These are phyloP conservation scores for Hypselothyrea guttata DNA, from an alignment of 2,888 invertebrate species.

Conservation along the genomic window DNA sequence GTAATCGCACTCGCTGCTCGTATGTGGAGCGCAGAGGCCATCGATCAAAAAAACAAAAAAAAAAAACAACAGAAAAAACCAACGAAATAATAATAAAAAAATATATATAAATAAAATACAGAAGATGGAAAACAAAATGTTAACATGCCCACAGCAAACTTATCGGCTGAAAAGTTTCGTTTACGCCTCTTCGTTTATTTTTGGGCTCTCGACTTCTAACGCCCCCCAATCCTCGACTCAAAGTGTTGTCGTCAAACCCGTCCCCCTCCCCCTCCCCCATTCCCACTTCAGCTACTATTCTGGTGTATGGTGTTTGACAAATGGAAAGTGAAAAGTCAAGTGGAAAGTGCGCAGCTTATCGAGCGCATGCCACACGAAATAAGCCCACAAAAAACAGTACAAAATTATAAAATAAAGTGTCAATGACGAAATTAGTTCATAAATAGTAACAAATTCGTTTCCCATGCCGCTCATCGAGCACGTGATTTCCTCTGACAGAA, in stretches of 20 bases:
- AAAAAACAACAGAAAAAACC: too few relatives aligned
- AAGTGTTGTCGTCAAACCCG: constrained; percentile 1
- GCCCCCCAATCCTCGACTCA: too few relatives aligned
- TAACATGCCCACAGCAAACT: constrained; percentile 59
- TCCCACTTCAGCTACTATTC: constrained; percentile 21
- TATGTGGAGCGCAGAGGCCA: constrained; percentile 58
- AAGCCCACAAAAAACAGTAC: constrained; percentile 8
- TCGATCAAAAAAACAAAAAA: constrained; percentile 56
- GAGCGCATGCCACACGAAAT: constrained; percentile 34
- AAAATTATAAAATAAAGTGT: constrained; percentile 33
- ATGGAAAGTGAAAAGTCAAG: constrained; percentile 59
- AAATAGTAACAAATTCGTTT: constrained; percentile 36
- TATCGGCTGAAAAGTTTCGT: constrained; percentile 60
- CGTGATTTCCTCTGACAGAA: constrained; percentile 34
- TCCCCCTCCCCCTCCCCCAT: background rate
- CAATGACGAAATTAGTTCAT: constrained; percentile 58
- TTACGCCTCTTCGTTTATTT: constrained; percentile 66
- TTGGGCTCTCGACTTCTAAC: constrained; percentile 35
- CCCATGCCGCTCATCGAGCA: constrained; percentile 10
- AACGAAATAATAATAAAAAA: constrained; percentile 17
- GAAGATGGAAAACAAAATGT: constrained; percentile 39
- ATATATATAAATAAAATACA: constrained; percentile 5
- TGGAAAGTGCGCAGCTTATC: constrained; percentile 48
- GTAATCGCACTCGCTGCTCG: constrained; percentile 22
- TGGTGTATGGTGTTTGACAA: constrained; percentile 39